phyloP scores from a whole-genome alignment of 2,797 vertebrate genomes.

The Chelon auratus region DNA sequence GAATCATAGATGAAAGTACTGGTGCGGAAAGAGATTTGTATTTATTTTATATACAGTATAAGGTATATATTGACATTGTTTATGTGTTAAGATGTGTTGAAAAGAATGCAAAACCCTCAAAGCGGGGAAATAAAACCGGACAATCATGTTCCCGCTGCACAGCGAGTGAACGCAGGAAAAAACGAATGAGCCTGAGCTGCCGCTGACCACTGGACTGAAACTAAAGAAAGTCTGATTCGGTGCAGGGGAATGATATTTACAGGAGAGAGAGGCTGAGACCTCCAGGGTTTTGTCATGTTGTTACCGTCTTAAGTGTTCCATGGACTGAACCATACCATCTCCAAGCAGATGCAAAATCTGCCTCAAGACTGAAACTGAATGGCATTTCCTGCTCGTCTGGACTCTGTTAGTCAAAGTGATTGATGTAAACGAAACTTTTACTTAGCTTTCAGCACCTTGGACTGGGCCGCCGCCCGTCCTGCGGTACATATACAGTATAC shows the following conservation, averaged over 20 bases:
- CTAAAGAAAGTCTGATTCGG: slow-evolving; percentile 46
- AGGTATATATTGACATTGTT: slow-evolving; percentile 83
- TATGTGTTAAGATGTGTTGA: slow-evolving; percentile 79
- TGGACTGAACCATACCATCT: slow-evolving; percentile 53
- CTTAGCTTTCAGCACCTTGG: slow-evolving; percentile 71
- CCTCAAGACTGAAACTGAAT: slow-evolving; percentile 64
- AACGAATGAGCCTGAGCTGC: slow-evolving; percentile 49
- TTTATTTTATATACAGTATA: slow-evolving; percentile 86
- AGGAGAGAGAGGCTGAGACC: slow-evolving; percentile 46
- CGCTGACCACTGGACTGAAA: slow-evolving; percentile 48
- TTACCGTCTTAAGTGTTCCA: slow-evolving; percentile 48
- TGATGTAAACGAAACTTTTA: slow-evolving; percentile 75
- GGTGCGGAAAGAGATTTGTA: slow-evolving; percentile 83
- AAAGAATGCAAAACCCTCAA: slow-evolving; percentile 64
- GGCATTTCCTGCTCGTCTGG: slow-evolving; percentile 66
- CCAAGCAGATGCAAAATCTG: slow-evolving; percentile 55
- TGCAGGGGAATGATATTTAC: slow-evolving; percentile 45
- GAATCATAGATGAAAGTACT: slow-evolving; percentile 54
- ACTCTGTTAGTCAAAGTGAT: slow-evolving; percentile 76
- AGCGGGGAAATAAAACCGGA: slow-evolving; percentile 68
- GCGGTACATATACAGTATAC: slow-evolving; percentile 68
- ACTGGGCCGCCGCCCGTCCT: slow-evolving; percentile 65
- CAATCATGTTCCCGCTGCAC: slow-evolving; percentile 66
- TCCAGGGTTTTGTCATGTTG: slow-evolving; percentile 52
- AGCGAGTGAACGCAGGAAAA: slow-evolving; percentile 36